These are phyloP conservation scores for Mustela lutreola DNA, from an alignment of 2,113 vertebrate species.

Conservation along the genomic window DNA sequence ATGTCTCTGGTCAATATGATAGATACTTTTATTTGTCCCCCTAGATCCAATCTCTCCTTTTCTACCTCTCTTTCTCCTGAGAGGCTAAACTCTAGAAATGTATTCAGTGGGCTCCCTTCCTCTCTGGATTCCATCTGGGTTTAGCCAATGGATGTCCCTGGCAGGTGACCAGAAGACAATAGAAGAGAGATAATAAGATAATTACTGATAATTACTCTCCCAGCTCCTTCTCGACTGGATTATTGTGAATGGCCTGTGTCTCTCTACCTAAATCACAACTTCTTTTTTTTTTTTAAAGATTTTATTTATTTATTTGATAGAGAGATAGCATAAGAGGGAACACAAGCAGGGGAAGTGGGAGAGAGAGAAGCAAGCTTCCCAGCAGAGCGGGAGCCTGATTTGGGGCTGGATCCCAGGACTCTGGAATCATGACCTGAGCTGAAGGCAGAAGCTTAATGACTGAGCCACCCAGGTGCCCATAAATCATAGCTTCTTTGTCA, in stretches of 20 bases:
- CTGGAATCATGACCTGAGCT: too few relatives aligned
- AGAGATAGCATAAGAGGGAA: too few relatives aligned
- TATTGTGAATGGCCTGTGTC: not conserved
- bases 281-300: not conserved
- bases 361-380: too few relatives aligned
- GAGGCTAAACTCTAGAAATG: not conserved
- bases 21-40: not conserved
- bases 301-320: too few relatives aligned
- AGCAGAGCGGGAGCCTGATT: too few relatives aligned
- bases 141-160: not conserved
- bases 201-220: not conserved
- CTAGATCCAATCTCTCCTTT: not conserved
- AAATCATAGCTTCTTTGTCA: not conserved
- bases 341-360: too few relatives aligned
- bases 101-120: not conserved
- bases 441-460: too few relatives aligned
- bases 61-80: not conserved
- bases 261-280: not conserved
- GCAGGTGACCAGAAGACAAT: constrained; percentile 13
- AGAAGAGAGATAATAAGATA: not conserved
- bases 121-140: constrained; percentile 2
- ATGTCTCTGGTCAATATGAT: not conserved
- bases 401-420: too few relatives aligned
- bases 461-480: not conserved
- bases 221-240: not conserved